Evolutionary conservation across 1,140 invertebrate genomes (phyloP), one percentile per base, ranked within the genome.

Genomic region (Bombus superbus): DNA sequence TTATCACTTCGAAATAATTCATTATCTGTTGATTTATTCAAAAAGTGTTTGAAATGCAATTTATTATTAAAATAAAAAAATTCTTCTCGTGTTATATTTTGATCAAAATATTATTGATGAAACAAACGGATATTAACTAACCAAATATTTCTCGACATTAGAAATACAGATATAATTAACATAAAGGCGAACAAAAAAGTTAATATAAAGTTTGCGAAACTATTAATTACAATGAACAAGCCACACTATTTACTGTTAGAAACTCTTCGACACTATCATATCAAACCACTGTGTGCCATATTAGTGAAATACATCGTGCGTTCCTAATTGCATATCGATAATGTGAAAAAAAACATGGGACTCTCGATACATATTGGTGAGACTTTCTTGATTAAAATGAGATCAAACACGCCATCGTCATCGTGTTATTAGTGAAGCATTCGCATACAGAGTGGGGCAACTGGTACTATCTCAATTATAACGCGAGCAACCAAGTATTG

Each of bases 251-350:
- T 42, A 25, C 10, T 38, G 13, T n/a, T 47, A 32, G 15, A 71
- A n/a, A 1, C 35, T 40, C 8, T 32, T 44, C 15, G 15, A 72
- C 32, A 6, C 38, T 35, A 22, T 64, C n/a, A n/a, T 72, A 81
- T 81, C 68, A 64, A 69, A 53, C 44, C 32, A 66, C 9, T 13
- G 25, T 22, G 35, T 71, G n/a, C 15, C 44, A 25, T 71, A 80
- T 57, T 53, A 78, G 32, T 35, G 68, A 68, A 53, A 79, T 32
- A 53, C 69, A 53, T 38, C 32, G 11, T 18, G n/a, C 15, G 13
- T 38, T 47, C 11, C 32, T 77, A 77, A 75, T 75, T 40, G 35
- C 25, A 76, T 59, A 76, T 77, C 57, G 40, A 64, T 35, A 75
- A 6, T 4, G 38, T 57, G 73, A 38, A 32, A 35, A 38, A 35